Conservation (phyloP, 2,113 vertebrate genomes). For the Romanogobio albipinnatus region DNA sequence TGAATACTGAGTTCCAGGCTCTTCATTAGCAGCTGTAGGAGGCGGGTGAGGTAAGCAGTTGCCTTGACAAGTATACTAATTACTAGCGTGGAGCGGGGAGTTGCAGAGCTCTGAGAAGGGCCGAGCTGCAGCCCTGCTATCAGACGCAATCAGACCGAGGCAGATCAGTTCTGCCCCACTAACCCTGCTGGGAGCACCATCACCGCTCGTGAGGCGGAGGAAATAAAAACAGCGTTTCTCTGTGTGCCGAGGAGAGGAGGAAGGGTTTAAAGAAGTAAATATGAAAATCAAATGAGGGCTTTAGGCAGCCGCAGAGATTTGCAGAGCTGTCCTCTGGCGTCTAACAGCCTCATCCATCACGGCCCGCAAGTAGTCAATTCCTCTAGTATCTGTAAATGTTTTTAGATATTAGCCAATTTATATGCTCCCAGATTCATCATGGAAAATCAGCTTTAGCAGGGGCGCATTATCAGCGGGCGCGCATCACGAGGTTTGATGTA, state of each 20-base stretch:
- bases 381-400: constrained; percentile 99
- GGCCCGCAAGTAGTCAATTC: constrained; percentile 99
- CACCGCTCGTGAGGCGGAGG: not conserved
- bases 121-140: constrained; percentile 64
- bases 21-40: constrained; percentile 84
- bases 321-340: constrained; percentile 99
- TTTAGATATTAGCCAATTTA: constrained; percentile 99
- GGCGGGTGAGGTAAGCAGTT: constrained; percentile 89
- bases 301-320: constrained; percentile 99
- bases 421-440: constrained; percentile 99
- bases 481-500: constrained; percentile 99
- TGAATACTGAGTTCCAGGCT: constrained; percentile 87
- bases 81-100: constrained; percentile 90
- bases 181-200: constrained; percentile 87
- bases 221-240: constrained; percentile 58
- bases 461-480: constrained; percentile 96
- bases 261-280: constrained; percentile 99
- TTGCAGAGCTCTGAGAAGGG: constrained; percentile 89
- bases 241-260: constrained; percentile 94
- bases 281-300: constrained; percentile 99
- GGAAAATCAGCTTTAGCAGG: constrained; percentile 99
- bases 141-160: constrained; percentile 91
- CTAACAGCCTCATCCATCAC: constrained; percentile 99
- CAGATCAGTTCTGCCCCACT: constrained; percentile 99
- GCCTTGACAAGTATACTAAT: constrained; percentile 99